These are phyloP conservation scores for Sesamia inferens DNA, from an alignment of 2,888 invertebrate species.

Conservation along the genomic window DNA sequence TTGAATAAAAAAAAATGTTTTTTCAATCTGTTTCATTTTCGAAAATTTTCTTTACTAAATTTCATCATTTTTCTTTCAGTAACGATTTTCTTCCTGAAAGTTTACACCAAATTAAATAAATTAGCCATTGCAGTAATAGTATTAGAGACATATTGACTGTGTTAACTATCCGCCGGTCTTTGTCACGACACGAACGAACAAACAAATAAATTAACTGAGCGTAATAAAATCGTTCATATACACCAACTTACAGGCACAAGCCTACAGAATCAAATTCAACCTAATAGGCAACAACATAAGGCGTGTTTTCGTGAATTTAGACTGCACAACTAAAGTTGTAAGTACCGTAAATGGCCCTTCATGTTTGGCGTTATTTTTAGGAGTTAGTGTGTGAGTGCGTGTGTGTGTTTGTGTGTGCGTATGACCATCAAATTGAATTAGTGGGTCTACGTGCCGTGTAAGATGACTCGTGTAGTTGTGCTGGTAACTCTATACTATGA, in stretches of 20 bases:
- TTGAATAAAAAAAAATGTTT: too few relatives aligned
- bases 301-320: slow-evolving; percentile 44
- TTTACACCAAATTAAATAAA: slow-evolving; percentile 20
- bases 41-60: background rate
- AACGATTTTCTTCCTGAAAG: background rate
- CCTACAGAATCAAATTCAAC: slow-evolving; percentile 13
- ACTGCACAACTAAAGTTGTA: slow-evolving; percentile 57
- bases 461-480: slow-evolving; percentile 31
- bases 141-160: slow-evolving; percentile 38
- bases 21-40: background rate
- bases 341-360: slow-evolving; percentile 74
- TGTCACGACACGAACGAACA: slow-evolving; percentile 71
- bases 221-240: slow-evolving; percentile 75
- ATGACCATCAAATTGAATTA: slow-evolving; percentile 68
- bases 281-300: background rate
- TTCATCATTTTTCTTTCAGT: background rate
- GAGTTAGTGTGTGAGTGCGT: slow-evolving; percentile 16
- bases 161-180: slow-evolving; percentile 46
- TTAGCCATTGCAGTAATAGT: slow-evolving; percentile 20
- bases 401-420: slow-evolving; percentile 36
- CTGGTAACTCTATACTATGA: slow-evolving; percentile 43
- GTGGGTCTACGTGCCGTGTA: slow-evolving; percentile 46
- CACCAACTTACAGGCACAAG: slow-evolving; percentile 48
- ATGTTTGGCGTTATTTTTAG: slow-evolving; percentile 73
- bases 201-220: slow-evolving; percentile 77